Evolutionary conservation across 2,113 vertebrate genomes (phyloP), one percentile per base, ranked within the genome.

Genomic region (Tragelaphus buxtoni): DNA sequence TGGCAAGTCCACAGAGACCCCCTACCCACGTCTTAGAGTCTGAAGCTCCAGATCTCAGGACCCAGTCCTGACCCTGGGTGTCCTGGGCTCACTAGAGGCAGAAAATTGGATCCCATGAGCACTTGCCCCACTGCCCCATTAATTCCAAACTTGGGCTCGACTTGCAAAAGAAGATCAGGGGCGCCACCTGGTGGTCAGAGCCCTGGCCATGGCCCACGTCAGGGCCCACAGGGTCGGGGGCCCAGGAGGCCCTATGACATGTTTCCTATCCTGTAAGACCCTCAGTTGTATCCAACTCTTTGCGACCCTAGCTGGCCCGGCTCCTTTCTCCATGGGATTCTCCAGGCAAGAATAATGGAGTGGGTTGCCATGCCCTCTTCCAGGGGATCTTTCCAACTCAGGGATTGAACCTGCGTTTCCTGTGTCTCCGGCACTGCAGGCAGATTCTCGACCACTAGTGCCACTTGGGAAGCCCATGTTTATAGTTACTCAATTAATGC

Each of bases 111-210:
- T 45, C 45, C 61, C 3, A 1, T 0, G 63, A 14, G 9, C 51
- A 56, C 2, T 1, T 5, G 13, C 10, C 30, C 60, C 22, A 16
- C 91, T 0, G 42, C 30, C 22, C 7, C 0, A 3, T 2, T 6
- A 28, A 9, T 3, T 7, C 35, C 30, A 18, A 32, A 5, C 4
- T 1, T 4, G 58, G 58, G 47, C 83, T 79, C 5, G 0, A 2
- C 53, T 14, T 20, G 45, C 32, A 84, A 77, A 88, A 14, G 69
- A 9, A 65, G 94, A 22, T 18, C 45, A 0, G 5, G 72, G 45
- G 76, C 12, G 96, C 98, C 98, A 96, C 96, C 98, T 98, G 94
- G 96, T 96, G 98, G 94, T n/a, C 6, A 47, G 35, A 91, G 13
- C n/a, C 24, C 5, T 0, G 5, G 60, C 93, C 2, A 0, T 0